Percentiles rank a stretch among this genome's conserved stretches.
Evolutionary conservation across 2,888 invertebrate genomes (phyloP).

Genomic region (Mystacides longicornis): DNA sequence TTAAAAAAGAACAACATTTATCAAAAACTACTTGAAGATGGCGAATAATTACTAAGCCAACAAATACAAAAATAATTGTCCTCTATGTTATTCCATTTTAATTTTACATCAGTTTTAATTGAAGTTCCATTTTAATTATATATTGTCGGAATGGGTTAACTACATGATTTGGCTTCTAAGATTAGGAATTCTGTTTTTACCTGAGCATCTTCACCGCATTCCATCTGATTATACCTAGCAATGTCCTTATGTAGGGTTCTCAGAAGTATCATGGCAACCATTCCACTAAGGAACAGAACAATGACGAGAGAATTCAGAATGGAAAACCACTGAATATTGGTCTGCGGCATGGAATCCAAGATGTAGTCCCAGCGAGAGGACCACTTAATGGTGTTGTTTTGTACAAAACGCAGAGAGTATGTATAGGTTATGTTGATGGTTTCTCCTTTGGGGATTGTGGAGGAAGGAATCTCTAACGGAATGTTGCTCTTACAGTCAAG

Average conservation of each 20-base stretch:
- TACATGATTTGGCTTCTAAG: no score
- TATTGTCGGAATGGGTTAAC: background rate
- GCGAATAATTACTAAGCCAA: no score
- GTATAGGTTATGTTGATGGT: conserved; percentile 69
- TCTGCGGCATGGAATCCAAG: conserved; percentile 94
- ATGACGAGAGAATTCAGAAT: conserved; percentile 97
- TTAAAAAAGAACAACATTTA: no score
- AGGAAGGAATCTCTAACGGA: conserved; percentile 64
- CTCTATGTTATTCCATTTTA: no score
- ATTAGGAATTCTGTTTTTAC: conserved; percentile 43
- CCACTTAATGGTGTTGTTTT: conserved; percentile 87
- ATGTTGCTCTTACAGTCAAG: conserved; percentile 47
- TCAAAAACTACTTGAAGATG: no score
- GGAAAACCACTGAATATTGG: conserved; percentile 99
- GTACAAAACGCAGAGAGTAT: conserved; percentile 75
- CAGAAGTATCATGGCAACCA: conserved; percentile 99
- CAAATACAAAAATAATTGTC: no score
- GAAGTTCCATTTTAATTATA: no score
- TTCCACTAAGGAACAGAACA: conserved; percentile 92
- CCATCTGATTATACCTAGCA: conserved; percentile 95
- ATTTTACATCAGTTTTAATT: no score
- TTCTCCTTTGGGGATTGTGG: conserved; percentile 41
- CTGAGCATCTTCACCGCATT: conserved; percentile 82
- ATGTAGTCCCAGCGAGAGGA: conserved; percentile 99
- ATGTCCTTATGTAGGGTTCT: conserved; percentile 97